A percentile compares a stretch with the other conserved stretches of the same genome.
These are phyloP conservation scores for Chymomyza amoena DNA, from an alignment of 2,888 invertebrate genomes.

Conservation along the genomic window DNA sequence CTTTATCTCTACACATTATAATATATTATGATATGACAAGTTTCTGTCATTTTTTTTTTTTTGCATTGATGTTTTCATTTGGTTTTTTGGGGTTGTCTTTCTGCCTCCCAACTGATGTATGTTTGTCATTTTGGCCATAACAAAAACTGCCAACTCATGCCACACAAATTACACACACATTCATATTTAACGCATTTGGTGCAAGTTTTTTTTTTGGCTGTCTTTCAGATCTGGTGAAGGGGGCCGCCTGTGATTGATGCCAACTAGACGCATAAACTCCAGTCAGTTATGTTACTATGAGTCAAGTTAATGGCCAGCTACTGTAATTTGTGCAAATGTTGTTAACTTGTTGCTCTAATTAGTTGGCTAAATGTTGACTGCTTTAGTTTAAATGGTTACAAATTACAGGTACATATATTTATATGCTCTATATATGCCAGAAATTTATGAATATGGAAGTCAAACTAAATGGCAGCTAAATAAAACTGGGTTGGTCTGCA, in stretches of 20 bases:
- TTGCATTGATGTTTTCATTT: conserved; percentile 3
- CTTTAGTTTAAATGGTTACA: not conserved
- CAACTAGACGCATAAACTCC: not conserved
- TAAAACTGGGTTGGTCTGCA: not conserved
- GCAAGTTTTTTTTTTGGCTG: not conserved
- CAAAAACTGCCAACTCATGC: not conserved
- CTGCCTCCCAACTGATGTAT: not conserved
- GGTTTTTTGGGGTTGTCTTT: not conserved
- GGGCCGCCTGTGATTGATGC: conserved; percentile 4
- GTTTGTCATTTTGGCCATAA: not conserved
- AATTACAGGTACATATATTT: not conserved
- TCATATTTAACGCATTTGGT: not conserved
- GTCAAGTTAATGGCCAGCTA: not conserved
- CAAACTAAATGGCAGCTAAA: not conserved
- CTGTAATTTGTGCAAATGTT: not conserved
- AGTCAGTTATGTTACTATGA: not conserved
- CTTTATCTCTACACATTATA: not conserved
- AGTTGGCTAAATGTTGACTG: not conserved
- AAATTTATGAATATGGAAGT: not conserved
- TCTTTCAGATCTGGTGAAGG: not conserved
- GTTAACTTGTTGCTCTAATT: conserved; percentile 1
- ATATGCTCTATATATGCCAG: not conserved
- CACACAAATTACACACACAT: not conserved
- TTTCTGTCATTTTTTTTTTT: not conserved
- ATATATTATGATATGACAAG: not conserved